Evolutionary conservation across 2,113 vertebrate species (phyloP).

Genomic region (Xiphophorus hellerii): DNA sequence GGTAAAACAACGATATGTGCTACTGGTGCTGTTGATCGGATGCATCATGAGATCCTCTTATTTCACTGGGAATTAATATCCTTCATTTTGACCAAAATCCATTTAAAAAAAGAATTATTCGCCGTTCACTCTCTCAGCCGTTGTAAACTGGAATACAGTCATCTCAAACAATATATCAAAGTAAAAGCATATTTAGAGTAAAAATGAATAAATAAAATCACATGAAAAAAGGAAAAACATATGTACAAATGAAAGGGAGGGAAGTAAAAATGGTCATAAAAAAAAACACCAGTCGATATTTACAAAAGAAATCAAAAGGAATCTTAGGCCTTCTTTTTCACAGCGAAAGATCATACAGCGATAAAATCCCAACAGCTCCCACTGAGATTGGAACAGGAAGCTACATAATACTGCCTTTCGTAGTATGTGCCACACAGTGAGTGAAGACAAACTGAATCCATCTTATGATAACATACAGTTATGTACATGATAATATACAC

Average conservation of each 20-base stretch:
- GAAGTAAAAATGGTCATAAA: slow-evolving; percentile 17
- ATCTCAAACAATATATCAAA: slow-evolving; percentile 36
- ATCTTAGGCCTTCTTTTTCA: slow-evolving; percentile 69
- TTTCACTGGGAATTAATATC: slow-evolving; percentile 17
- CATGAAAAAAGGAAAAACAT: slow-evolving; percentile 52
- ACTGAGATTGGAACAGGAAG: slow-evolving; percentile 44
- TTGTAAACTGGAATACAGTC: slow-evolving; percentile 54
- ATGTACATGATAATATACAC: slow-evolving; percentile 76
- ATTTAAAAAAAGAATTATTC: background rate
- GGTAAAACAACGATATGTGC: slow-evolving; percentile 67
- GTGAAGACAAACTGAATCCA: slow-evolving; percentile 62
- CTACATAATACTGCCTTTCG: slow-evolving; percentile 82
- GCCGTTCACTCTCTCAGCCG: slow-evolving; percentile 33
- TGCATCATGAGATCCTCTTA: slow-evolving; percentile 47
- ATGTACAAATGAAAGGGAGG: slow-evolving; percentile 59
- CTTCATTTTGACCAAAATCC: background rate
- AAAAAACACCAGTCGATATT: slow-evolving; percentile 49
- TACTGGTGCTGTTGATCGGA: slow-evolving; percentile 67
- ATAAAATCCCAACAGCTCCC: slow-evolving; percentile 47
- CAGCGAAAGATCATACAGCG: slow-evolving; percentile 68
- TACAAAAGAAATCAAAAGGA: slow-evolving; percentile 44
- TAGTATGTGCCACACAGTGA: slow-evolving; percentile 31
- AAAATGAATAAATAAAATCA: slow-evolving; percentile 62
- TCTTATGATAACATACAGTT: slow-evolving; percentile 63
- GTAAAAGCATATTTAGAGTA: slow-evolving; percentile 53